Evolutionary conservation across 2,113 vertebrate species (phyloP).

Genomic region (Rafetus swinhoei): DNA sequence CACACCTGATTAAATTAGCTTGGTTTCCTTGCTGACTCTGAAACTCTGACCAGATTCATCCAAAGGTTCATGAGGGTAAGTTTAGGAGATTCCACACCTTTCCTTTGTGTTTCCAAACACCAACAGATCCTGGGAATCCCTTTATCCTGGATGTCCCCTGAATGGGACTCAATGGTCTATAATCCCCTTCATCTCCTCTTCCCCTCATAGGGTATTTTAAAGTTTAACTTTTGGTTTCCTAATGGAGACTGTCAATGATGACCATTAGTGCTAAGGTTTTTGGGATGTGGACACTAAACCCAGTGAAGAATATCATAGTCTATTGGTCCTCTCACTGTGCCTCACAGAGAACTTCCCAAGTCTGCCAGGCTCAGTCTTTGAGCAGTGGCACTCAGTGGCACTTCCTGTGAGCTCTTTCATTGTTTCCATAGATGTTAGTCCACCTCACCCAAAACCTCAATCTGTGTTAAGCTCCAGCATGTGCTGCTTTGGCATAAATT

Average conservation of each 20-base stretch:
- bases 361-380: not conserved
- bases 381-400: conserved; percentile 14
- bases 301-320: not conserved
- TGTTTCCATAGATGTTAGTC: not conserved
- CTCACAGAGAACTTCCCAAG: not conserved
- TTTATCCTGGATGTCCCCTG: not conserved
- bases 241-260: not conserved
- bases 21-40: not conserved
- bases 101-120: not conserved
- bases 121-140: not conserved
- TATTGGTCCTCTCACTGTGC: not conserved
- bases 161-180: not conserved
- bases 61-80: not conserved
- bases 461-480: not conserved
- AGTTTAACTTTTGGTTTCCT: no score
- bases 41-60: not conserved
- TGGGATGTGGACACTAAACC: not conserved
- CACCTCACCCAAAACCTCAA: not conserved
- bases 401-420: conserved; percentile 4
- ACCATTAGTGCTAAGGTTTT: not conserved
- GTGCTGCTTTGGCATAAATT: not conserved
- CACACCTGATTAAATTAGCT: not conserved
- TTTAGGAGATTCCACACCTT: not conserved
- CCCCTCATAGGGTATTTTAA: no score
- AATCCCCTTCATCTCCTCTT: not conserved